A percentile compares a stretch with the other conserved stretches of the same genome.
Conservation (phyloP, 2,888 invertebrate species). For the Ethmia dodecea region DNA sequence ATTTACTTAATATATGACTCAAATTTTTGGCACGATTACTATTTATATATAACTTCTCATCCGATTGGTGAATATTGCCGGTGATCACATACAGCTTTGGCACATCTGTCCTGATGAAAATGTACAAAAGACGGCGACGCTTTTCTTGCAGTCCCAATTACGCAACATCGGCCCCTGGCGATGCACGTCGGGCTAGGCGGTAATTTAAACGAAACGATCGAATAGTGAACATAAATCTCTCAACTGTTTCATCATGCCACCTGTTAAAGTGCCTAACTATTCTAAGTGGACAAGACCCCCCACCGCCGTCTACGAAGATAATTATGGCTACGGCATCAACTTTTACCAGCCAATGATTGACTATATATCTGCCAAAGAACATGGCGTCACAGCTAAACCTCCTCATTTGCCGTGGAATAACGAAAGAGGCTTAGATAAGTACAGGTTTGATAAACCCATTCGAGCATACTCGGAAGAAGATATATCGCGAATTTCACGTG, state of each 20-base stretch:
- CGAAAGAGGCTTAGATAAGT: conserved; percentile 82
- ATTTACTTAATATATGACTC: conserved; percentile 16
- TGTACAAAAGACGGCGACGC: conserved; percentile 57
- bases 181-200: conserved; percentile 32
- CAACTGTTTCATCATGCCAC: conserved; percentile 46
- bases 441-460: conserved; percentile 80
- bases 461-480: conserved; percentile 83
- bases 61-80: conserved; percentile 60
- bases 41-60: conserved; percentile 55
- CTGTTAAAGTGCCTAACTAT: conserved; percentile 61
- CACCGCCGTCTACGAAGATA: conserved; percentile 86
- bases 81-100: conserved; percentile 52
- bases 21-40: conserved; percentile 59
- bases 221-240: conserved; percentile 42
- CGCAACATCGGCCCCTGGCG: conserved; percentile 46
- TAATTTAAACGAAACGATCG: conserved; percentile 37
- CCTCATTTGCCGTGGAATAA: conserved; percentile 87
- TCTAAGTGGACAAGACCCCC: conserved; percentile 77
- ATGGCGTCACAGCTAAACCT: conserved; percentile 51
- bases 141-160: conserved; percentile 46
- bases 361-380: conserved; percentile 85
- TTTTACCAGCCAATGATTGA: conserved; percentile 93
- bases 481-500: conserved; percentile 80
- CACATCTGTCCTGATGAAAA: conserved; percentile 50
- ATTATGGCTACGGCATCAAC: conserved; percentile 90